Base-by-base conservation (phyloP, 2,113 vertebrate species). In the Melanostigma gelatinosum region DNA sequence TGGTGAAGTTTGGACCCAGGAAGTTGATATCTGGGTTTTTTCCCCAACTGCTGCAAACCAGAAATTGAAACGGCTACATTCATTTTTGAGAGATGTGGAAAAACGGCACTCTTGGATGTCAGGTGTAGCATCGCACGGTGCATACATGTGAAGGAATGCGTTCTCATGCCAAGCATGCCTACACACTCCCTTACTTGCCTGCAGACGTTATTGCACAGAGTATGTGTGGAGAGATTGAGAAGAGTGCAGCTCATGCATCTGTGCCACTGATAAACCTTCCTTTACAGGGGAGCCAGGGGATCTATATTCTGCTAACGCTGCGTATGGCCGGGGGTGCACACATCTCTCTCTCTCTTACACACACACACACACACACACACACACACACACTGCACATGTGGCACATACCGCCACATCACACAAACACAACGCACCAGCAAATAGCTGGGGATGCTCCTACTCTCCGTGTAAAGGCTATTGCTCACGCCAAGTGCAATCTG, bases 231-330 rank as follows among this genome's bases (percentile, higher is more conserved):
- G 71, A 70, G 75, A 78, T 72, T 76, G 65, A 83, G 75, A 89
- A 89, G 72, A 73, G 46, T 79, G 62, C 65, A 72, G 20, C 82
- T 77, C 57, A 68, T 90, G 89, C 85, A 87, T 90, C 86, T 87
- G 55, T 77, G 72, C 70, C 68, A 72, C 73, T 74, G 82, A 83
- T 87, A 88, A 88, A 89, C 62, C 63, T 79, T 78, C 66, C 75
- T 89, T 87, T 71, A 88, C 40, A 34, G 68, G 72, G 42, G 61
- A 88, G 82, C 82, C 58, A 10, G 77, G 84, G 79, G 83, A 88
- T 87, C 83, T 87, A 72, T 79, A 87, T 84, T 88, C 78, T 89
- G 90, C 85, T 89, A 88, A 93, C 82, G 79, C 68, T 75, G 81
- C 22, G 22, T 48, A 50, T 40, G 78, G 44, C 44, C 46, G 24